phyloP scores from a whole-genome alignment of 2,797 vertebrate genomes.

The Phalloptychus januarius region DNA sequence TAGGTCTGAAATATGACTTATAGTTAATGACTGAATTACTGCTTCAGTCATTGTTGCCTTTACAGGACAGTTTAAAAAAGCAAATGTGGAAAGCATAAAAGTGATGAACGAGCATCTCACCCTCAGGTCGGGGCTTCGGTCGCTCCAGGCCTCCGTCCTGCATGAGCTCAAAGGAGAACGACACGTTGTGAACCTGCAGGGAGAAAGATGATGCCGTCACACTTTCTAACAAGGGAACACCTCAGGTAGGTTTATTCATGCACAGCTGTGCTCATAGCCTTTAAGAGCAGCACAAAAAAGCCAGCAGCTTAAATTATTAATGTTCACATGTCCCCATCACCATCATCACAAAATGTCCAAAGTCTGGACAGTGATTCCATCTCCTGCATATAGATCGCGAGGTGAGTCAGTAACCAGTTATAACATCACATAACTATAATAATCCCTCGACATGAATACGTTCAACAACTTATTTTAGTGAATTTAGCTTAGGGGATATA shows the following conservation, averaged over 20 bases:
- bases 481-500: background rate
- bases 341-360: background rate
- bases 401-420: background rate
- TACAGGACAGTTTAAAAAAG: background rate
- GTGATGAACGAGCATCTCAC: constrained; percentile 71
- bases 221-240: constrained; percentile 45
- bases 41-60: background rate
- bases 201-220: background rate
- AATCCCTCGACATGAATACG: background rate
- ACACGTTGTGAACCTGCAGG: constrained; percentile 92
- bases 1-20: background rate
- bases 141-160: constrained; percentile 96
- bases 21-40: background rate
- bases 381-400: background rate
- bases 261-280: constrained; percentile 46
- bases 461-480: background rate
- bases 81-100: background rate
- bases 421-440: background rate
- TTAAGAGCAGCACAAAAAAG: constrained; percentile 66
- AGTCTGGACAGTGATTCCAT: background rate
- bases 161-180: constrained; percentile 97
- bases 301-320: background rate
- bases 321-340: background rate
- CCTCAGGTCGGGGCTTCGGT: constrained; percentile 95
- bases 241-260: constrained; percentile 39